phyloP scores from a whole-genome alignment of 2,113 vertebrate genomes.

The Noctilio leporinus region DNA sequence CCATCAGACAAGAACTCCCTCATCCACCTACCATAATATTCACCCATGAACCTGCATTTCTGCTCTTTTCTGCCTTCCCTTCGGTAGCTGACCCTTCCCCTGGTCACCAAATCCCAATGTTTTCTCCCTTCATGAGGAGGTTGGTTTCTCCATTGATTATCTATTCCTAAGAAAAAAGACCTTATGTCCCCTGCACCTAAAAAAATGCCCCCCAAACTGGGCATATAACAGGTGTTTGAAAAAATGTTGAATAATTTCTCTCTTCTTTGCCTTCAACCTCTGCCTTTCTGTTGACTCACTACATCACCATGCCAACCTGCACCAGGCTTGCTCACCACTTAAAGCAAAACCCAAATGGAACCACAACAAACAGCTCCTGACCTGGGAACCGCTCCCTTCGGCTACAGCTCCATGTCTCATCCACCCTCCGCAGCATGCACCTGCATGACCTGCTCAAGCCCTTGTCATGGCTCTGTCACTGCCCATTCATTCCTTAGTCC shows the following conservation, averaged over 20 bases:
- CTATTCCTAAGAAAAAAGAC: neutral
- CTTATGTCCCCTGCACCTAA: neutral
- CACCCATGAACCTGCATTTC: neutral
- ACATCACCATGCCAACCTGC: neutral
- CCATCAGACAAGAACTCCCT: neutral
- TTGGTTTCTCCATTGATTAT: neutral
- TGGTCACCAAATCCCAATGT: neutral
- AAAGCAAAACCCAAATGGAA: neutral
- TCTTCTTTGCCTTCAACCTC: neutral
- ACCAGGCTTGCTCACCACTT: neutral
- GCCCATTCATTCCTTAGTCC: neutral
- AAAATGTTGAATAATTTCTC: neutral
- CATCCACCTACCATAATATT: neutral
- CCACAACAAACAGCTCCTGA: neutral
- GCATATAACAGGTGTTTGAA: neutral
- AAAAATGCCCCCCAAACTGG: neutral
- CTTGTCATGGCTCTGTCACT: accelerated
- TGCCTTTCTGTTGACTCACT: neutral
- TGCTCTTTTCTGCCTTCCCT: neutral
- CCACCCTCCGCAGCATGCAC: no score
- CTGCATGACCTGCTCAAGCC: neutral
- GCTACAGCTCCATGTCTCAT: neutral
- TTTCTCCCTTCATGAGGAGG: neutral
- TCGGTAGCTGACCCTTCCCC: neutral
- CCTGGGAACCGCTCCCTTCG: neutral